These are phyloP conservation scores for Acanthosepion esculentum DNA, from an alignment of 2,888 invertebrate genomes.

Conservation along the genomic window DNA sequence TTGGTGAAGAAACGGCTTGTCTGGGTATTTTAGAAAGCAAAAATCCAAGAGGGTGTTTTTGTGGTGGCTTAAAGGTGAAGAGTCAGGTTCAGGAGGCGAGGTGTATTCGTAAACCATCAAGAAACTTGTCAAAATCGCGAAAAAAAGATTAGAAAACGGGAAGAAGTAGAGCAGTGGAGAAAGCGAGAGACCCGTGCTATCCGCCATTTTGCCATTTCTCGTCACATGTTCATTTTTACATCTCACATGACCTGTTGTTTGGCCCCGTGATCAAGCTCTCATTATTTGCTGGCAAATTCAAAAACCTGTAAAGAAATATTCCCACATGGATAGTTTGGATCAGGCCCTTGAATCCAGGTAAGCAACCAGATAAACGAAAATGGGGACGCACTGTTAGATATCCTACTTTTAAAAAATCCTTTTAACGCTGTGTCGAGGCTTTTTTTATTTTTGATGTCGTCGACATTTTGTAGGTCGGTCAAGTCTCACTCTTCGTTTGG, in stretches of 20 bases:
- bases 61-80: not conserved
- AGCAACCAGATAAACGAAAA: constrained; percentile 50
- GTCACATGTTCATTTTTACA: constrained; percentile 75
- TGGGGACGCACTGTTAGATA: not conserved
- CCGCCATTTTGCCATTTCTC: constrained; percentile 53
- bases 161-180: not conserved
- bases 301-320: constrained; percentile 62
- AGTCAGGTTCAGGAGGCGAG: not conserved
- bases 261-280: constrained; percentile 76
- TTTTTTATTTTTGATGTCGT: constrained; percentile 33
- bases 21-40: not conserved
- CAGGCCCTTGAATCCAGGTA: constrained; percentile 74
- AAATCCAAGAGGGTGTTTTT: not conserved
- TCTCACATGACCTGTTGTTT: constrained; percentile 77
- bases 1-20: constrained; percentile 15
- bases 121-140: not conserved
- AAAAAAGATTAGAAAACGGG: not conserved
- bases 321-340: constrained; percentile 75
- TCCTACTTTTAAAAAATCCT: not conserved
- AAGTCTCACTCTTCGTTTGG: not conserved
- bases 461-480: constrained; percentile 22
- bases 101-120: not conserved
- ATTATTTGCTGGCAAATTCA: constrained; percentile 75
- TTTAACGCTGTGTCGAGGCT: not conserved
- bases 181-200: not conserved